Conservation (phyloP, 2,113 vertebrate genomes). For the Pitta sordida region DNA sequence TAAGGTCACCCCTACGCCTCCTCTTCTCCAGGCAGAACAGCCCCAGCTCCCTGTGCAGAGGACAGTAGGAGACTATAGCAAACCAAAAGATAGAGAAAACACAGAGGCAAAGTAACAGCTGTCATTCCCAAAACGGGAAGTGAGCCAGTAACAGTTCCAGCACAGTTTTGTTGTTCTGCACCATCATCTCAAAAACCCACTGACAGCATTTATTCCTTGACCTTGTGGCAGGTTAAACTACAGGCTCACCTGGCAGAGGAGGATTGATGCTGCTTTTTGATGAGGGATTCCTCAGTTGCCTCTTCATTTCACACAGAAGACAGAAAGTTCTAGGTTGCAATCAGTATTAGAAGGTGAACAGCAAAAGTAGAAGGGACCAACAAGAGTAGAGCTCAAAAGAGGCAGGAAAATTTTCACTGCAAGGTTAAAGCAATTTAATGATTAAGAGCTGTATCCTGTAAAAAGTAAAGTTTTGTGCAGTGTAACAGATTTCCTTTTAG, state of each 20-base stretch:
- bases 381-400: not conserved
- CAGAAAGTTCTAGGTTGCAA: not conserved
- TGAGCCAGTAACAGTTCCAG: not conserved
- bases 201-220: not conserved
- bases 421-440: not conserved
- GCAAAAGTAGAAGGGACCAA: not conserved
- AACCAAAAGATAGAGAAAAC: not conserved
- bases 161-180: not conserved
- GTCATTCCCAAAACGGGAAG: not conserved
- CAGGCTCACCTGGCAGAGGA: fast-evolving
- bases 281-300: not conserved
- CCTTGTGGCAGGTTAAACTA: not conserved
- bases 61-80: not conserved
- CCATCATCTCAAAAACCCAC: not conserved
- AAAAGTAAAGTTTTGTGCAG: not conserved
- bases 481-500: not conserved
- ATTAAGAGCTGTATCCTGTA: not conserved
- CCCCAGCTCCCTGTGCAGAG: too few species aligned
- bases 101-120: not conserved
- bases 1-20: too few species aligned
- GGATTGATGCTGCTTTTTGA: not conserved
- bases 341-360: not conserved
- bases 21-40: too few species aligned
- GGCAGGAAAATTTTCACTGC: not conserved
- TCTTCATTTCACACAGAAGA: not conserved